Evolutionary conservation across 2,888 invertebrate genomes (phyloP), one percentile per base, ranked within the genome.

Genomic region (Archips crataeganus): DNA sequence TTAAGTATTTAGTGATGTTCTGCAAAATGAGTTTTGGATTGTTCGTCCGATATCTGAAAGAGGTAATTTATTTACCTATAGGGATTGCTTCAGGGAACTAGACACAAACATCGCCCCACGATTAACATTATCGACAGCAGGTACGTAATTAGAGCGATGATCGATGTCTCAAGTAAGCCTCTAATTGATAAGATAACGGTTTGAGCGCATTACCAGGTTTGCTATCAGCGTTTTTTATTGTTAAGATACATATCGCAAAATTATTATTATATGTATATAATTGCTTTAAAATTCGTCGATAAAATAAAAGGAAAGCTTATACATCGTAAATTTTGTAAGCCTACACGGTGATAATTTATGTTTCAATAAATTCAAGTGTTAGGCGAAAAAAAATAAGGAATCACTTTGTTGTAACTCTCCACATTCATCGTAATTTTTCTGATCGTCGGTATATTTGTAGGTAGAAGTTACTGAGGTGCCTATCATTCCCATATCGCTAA

Each of bases 81-180:
- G 39, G 39, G 39, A 32, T 32, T 57, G 11, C 10, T 57, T n/a
- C 9, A 60, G 39, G 60, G 60, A 60, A n/a, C 39, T 36, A 34
- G 23, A 34, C 47, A 42, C 51, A 60, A 42, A 69, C 51, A 63
- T 39, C 64, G 42, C 51, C 42, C 54, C 62, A 11, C 45, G 69
- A 69, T 65, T 69, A 69, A 60, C 59, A 65, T 73, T 74, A 74
- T 74, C 70, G 70, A 54, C 74, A 65, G 65, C 51, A 74, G 74
- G 74, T 74, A 65, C 69, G 74, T 69, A 74, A 70, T 74, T 74
- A 74, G 69, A 74, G 51, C 74, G 74, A 74, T 74, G 74, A 74
- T 74, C 74, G 74, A 74, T 74, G 74, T 70, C 74, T 74, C 74
- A 74, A 74, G 74, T 74, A 74, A 74, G 74, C 65, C 65, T 60